phyloP scores from a whole-genome alignment of 92 coral and sea anemone genomes.

The Epizoanthus stellaris region DNA sequence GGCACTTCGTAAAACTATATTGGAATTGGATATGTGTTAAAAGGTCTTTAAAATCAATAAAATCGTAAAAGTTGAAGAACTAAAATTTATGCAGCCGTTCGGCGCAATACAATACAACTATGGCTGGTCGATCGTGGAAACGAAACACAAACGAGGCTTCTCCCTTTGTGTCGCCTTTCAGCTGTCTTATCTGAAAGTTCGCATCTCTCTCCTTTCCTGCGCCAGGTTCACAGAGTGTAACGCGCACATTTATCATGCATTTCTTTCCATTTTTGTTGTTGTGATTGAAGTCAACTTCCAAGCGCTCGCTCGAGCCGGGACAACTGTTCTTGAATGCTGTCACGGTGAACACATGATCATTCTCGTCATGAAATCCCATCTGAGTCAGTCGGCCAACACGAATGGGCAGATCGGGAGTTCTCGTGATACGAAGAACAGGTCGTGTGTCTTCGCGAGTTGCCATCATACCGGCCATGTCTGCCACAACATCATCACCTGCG shows the following conservation, averaged over 20 bases:
- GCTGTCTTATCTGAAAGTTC: neutral
- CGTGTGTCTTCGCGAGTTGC: neutral
- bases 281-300: neutral
- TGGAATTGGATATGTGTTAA: no score
- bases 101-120: no score
- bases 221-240: neutral
- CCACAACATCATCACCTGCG: no score
- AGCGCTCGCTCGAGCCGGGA: no score
- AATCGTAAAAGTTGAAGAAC: no score
- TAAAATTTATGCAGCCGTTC: no score
- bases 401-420: no score
- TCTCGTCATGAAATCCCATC: neutral
- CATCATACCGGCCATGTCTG: neutral
- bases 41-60: no score
- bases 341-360: slow-evolving; percentile 1
- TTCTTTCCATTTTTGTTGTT: neutral
- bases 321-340: no score
- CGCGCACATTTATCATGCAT: neutral
- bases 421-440: slow-evolving; percentile 4
- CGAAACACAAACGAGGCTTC: slow-evolving; percentile 42
- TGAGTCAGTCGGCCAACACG: neutral
- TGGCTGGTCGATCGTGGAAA: slow-evolving; percentile 44
- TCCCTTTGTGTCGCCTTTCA: no score
- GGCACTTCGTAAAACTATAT: no score
- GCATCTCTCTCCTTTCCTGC: neutral